Percentiles rank a stretch among this genome's conserved stretches.
phyloP scores from a whole-genome alignment of 2,113 vertebrate genomes.

The Panthera leo region DNA sequence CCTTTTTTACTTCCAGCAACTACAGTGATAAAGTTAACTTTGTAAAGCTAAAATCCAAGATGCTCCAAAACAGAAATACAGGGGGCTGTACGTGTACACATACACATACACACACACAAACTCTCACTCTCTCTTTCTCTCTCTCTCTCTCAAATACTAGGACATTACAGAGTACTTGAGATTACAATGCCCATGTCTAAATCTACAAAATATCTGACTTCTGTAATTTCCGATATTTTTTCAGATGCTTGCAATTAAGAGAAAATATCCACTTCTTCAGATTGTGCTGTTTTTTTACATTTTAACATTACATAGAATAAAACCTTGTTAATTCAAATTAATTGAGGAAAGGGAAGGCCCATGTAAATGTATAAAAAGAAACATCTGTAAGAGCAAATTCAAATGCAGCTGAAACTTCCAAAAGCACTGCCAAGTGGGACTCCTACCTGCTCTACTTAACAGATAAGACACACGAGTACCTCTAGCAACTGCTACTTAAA shows the following conservation, averaged over 20 bases:
- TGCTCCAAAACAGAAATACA: background rate
- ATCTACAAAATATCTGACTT: background rate
- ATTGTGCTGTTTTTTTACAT: conserved; percentile 32
- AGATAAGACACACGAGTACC: background rate
- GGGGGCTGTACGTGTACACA: background rate
- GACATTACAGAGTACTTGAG: background rate
- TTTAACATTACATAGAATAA: background rate
- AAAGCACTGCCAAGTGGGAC: background rate
- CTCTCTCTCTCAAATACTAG: background rate
- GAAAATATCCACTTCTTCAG: conserved; percentile 32
- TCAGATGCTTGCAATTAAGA: background rate
- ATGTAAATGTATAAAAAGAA: conserved; percentile 10
- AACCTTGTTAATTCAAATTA: background rate
- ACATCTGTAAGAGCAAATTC: background rate
- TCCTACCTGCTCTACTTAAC: background rate
- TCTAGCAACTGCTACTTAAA: background rate
- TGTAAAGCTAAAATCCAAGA: background rate
- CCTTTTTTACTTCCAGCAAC: background rate
- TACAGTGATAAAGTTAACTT: background rate
- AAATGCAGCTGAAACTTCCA: background rate
- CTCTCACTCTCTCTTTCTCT: background rate
- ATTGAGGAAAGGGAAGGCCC: background rate
- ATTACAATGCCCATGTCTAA: background rate
- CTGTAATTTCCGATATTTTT: background rate
- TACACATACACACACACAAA: background rate